Conservation (phyloP, 2,113 vertebrate genomes). For the Pampusana beccarii region DNA sequence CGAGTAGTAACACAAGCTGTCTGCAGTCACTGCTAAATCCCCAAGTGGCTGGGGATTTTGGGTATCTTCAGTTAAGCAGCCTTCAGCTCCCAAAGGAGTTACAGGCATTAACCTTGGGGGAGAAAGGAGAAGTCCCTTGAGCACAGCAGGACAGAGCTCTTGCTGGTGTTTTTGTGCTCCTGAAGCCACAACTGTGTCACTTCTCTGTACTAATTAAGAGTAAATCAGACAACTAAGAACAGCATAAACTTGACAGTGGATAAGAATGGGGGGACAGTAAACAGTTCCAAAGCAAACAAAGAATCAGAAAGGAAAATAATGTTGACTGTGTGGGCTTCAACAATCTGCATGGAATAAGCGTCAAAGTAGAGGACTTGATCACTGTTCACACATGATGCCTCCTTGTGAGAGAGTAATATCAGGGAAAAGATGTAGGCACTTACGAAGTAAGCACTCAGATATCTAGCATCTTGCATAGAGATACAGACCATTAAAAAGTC, state of each 20-base stretch:
- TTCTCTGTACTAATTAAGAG: slow-evolving; percentile 64
- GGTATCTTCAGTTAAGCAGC: not conserved
- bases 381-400: not conserved
- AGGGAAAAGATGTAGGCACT: not conserved
- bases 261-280: slow-evolving; percentile 37
- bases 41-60: not conserved
- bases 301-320: not conserved
- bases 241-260: slow-evolving; percentile 61
- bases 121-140: slow-evolving; percentile 10
- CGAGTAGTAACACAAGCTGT: not conserved
- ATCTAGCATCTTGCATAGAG: not conserved
- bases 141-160: not conserved
- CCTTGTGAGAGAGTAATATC: not conserved
- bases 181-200: slow-evolving; percentile 36
- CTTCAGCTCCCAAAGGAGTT: not conserved
- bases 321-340: not conserved
- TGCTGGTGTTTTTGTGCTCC: not conserved
- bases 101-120: slow-evolving; percentile 46
- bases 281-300: slow-evolving; percentile 41
- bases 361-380: not conserved
- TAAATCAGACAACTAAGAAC: slow-evolving; percentile 69
- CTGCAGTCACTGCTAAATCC: not conserved
- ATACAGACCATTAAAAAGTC: not conserved
- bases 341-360: not conserved
- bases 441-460: not conserved